Base-by-base conservation (phyloP, 2,113 vertebrate genomes). In the Meleagris gallopavo region DNA sequence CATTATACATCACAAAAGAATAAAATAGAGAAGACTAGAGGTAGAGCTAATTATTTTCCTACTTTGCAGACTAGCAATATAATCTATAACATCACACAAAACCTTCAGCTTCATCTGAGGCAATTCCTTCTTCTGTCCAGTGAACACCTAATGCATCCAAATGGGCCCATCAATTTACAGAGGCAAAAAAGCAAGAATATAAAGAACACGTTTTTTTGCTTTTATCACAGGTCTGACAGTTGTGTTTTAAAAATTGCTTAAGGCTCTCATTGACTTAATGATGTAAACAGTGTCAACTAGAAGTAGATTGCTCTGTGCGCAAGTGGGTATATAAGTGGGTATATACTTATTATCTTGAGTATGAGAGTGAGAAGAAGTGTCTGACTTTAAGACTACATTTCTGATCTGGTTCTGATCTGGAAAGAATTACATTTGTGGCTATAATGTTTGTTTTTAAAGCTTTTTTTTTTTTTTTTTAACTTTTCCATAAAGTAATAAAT, bases 381-480 rank as follows among this genome's bases (percentile, higher is more conserved):
- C 24, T 77, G 8, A 10, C 46, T 61, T 85, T 86, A 36, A 90
- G 55, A n/a, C 32, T 78, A 34, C 18, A 87, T 14, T 38, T n/a
- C n/a, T n/a, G n/a, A n/a, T n/a, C n/a, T n/a, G n/a, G n/a, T n/a
- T 88, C 87, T 75, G 71, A 93, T 88, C 36, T 73, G 83, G 89
- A 95, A 76, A 52, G 62, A 78, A 38, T 38, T 89, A 76, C 12
- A 48, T 16, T 69, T 70, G 13, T 58, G 38, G 21, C 48, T 66
- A 9, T 32, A 64, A 65, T 70, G 45, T 73, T 52, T 61, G 5
- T 32, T 86, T 36, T 78, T 38, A 88, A 69, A 76, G 7, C 54
- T 5, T 40, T 41, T 80, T 84, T 83, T 84, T 6, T 41, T 38
- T 80, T 84, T 86, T 84, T 86, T 65, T 32, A n/a, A n/a, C n/a